phyloP scores from a whole-genome alignment of 2,888 invertebrate species.

The Itoplectis maculator region DNA sequence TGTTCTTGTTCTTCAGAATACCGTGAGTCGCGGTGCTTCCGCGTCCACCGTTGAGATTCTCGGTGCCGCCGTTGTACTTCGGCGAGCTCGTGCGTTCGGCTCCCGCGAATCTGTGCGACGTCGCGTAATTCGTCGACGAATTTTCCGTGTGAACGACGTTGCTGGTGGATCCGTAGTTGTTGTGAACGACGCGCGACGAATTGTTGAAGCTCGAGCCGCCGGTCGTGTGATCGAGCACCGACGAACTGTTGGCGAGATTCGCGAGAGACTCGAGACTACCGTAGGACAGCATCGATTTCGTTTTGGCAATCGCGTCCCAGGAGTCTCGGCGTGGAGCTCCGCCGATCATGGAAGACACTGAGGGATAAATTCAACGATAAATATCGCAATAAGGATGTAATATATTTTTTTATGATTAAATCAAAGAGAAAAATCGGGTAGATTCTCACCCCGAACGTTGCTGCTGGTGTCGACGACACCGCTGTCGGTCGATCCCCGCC shows the following conservation, averaged over 20 bases:
- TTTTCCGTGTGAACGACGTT: constrained; percentile 81
- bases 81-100: constrained; percentile 74
- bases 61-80: constrained; percentile 72
- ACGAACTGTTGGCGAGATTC: constrained; percentile 88
- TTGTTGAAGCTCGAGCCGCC: constrained; percentile 85
- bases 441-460: constrained; percentile 79
- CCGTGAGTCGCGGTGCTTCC: constrained; percentile 76
- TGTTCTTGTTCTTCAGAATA: constrained; percentile 81
- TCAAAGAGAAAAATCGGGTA: neutral
- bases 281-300: constrained; percentile 90
- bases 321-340: constrained; percentile 89
- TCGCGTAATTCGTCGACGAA: constrained; percentile 72
- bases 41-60: constrained; percentile 72
- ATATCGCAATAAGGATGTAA: too few relatives aligned
- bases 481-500: constrained; percentile 77
- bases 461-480: constrained; percentile 82
- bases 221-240: constrained; percentile 86
- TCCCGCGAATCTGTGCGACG: constrained; percentile 71
- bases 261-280: constrained; percentile 90
- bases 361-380: constrained; percentile 22
- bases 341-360: constrained; percentile 87
- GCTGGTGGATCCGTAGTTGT: constrained; percentile 76
- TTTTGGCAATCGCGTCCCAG: constrained; percentile 94
- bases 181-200: constrained; percentile 79
- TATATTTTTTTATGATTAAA: too few relatives aligned